Base-by-base conservation (phyloP, 2,797 vertebrate genomes). In the Simalia tracyae region DNA sequence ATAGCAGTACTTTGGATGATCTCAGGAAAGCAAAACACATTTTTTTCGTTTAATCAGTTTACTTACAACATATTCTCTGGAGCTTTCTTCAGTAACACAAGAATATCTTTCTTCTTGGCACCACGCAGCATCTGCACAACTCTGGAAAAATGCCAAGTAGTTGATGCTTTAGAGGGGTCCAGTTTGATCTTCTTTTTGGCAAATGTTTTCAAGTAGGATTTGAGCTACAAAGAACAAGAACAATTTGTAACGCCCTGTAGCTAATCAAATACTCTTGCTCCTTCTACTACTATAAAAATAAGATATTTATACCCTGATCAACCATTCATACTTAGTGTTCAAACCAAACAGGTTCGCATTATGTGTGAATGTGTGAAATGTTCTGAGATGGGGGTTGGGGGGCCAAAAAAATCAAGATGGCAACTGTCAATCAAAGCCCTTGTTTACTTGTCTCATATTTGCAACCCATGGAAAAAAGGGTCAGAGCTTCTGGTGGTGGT, bases 31-130 rank as follows among this genome's bases (percentile, higher is more conserved):
- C 0, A 2, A n/a, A 22, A 56, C 14, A 64, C 11, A 24, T 57
- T 7, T 24, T 68, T 64, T 85, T 12, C 3, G 5, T 12, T 56
- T 60, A 5, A 9, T 22, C 19, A 7, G 0, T 87, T 93, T 84
- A 93, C 97, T 97, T 95, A 97, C 97, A 96, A 50, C 1, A 89
- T 94, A 36, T 94, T 93, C 88, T 94, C 0, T 0, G 96, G 92
- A 0, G 89, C 93, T 85, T 57, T 95, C 91, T 92, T 95, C 88
- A 97, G 94, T 91, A 97, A 91, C 61, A 95, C 56, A n/a, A 97
- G 93, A 8, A 97, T n/a, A 1, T 97, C 97, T n/a, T 50, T 94
- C 92, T 96, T 96, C 93, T 97, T 96, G 88, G 96, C 89, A 0
- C 91, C 4, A 1, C 84, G 96, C 31, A 97, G 60, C 94, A 97